These are phyloP conservation scores for Chiloscyllium plagiosum DNA, from an alignment of 2,113 vertebrate genomes.

Conservation along the genomic window DNA sequence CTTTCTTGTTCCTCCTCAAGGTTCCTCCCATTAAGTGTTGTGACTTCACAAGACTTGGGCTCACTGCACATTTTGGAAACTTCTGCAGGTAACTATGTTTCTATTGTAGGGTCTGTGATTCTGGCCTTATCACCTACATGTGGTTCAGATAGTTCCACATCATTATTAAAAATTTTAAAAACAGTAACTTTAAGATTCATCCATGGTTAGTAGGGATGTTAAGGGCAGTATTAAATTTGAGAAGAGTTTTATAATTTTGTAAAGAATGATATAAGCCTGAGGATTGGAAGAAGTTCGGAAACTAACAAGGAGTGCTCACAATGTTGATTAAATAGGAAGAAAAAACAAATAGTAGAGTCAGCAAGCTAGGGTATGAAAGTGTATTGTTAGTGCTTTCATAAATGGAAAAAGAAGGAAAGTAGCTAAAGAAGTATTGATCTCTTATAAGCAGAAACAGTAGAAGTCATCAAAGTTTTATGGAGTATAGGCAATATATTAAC, in stretches of 20 bases:
- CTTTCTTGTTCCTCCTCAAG: no score
- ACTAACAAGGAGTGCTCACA: background rate
- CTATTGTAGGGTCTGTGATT: no score
- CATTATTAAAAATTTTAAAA: no score
- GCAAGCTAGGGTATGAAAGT: background rate
- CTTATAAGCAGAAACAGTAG: background rate
- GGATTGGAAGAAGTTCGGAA: background rate
- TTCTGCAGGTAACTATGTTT: no score
- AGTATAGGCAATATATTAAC: background rate
- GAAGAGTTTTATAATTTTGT: background rate
- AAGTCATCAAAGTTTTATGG: background rate
- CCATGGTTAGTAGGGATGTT: background rate
- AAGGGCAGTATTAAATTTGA: background rate
- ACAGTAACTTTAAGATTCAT: background rate
- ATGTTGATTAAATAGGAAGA: background rate
- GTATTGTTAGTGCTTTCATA: background rate
- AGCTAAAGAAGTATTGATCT: background rate
- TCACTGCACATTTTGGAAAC: no score
- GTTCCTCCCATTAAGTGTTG: no score
- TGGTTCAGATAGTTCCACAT: no score
- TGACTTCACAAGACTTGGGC: no score
- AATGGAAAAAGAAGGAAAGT: background rate
- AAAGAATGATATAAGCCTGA: background rate
- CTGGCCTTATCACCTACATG: no score
- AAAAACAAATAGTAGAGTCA: background rate